These are phyloP conservation scores for Drosophila pachea DNA, from an alignment of 1,140 invertebrate genomes.

Conservation along the genomic window DNA sequence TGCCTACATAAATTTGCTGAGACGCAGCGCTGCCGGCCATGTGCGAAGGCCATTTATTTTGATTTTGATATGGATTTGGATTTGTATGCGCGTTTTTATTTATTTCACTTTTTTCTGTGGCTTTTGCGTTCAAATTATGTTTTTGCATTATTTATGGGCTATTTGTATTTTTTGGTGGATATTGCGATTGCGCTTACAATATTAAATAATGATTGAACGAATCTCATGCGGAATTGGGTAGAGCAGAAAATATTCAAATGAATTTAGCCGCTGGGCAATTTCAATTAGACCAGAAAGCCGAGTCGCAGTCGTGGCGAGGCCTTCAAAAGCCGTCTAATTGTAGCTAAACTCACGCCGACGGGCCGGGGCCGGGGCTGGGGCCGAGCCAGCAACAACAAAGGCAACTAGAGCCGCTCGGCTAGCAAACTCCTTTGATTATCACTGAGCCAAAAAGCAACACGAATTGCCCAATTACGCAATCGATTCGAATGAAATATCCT, in stretches of 20 bases:
- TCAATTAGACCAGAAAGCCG: constrained; percentile 24
- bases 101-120: constrained; percentile 29
- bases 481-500: constrained; percentile 56
- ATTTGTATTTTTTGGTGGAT: constrained; percentile 47
- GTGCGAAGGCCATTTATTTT: constrained; percentile 52
- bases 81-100: constrained; percentile 36
- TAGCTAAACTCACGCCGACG: no score
- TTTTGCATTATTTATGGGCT: constrained; percentile 58
- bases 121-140: neutral
- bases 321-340: constrained; percentile 20
- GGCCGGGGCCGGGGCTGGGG: no score
- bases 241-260: neutral
- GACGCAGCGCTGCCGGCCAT: constrained; percentile 45
- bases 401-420: no score
- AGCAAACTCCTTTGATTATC: constrained; percentile 51
- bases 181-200: constrained; percentile 50
- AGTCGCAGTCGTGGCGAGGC: neutral
- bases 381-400: no score
- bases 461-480: constrained; percentile 67
- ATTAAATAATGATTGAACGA: constrained; percentile 49
- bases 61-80: constrained; percentile 49
- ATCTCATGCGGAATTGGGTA: constrained; percentile 5
- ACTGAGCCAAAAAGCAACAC: constrained; percentile 23
- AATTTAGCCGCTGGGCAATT: neutral
- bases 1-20: constrained; percentile 39